Evolutionary conservation across 2,888 invertebrate species (phyloP).

Genomic region (Linnaemya vulpina): DNA sequence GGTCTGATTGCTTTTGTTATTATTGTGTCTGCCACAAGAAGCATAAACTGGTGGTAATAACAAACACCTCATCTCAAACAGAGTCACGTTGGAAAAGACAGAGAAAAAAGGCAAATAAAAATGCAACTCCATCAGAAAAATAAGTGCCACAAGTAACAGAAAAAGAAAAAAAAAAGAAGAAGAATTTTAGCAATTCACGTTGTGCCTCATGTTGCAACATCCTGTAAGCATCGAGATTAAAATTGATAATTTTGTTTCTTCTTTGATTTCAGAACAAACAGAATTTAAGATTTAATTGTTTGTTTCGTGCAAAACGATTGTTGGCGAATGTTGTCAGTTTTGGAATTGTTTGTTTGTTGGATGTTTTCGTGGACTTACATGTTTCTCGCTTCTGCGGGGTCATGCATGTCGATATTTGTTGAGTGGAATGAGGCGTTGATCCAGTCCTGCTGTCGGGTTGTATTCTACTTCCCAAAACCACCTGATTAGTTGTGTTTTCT

Average conservation of each 20-base stretch:
- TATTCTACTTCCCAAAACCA: no score
- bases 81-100: conserved; percentile 60
- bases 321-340: background rate
- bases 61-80: conserved; percentile 71
- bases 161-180: conserved; percentile 8
- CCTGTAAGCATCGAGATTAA: conserved; percentile 68
- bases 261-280: conserved; percentile 12
- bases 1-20: conserved; percentile 50
- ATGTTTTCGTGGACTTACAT: no score
- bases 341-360: no score
- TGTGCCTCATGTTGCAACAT: conserved; percentile 65
- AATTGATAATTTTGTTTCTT: conserved; percentile 28
- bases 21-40: conserved; percentile 61
- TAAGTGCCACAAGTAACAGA: conserved; percentile 6
- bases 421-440: no score
- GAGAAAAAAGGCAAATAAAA: conserved; percentile 1
- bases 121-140: conserved; percentile 8
- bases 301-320: conserved; percentile 34
- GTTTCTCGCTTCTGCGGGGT: no score
- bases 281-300: conserved; percentile 48
- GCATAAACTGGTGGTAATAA: conserved; percentile 69
- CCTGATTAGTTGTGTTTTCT: no score
- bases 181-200: conserved; percentile 40
- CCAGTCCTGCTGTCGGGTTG: no score
- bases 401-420: no score